phyloP scores from a whole-genome alignment of 2,888 invertebrate genomes.

The Ornithoptera priamus region DNA sequence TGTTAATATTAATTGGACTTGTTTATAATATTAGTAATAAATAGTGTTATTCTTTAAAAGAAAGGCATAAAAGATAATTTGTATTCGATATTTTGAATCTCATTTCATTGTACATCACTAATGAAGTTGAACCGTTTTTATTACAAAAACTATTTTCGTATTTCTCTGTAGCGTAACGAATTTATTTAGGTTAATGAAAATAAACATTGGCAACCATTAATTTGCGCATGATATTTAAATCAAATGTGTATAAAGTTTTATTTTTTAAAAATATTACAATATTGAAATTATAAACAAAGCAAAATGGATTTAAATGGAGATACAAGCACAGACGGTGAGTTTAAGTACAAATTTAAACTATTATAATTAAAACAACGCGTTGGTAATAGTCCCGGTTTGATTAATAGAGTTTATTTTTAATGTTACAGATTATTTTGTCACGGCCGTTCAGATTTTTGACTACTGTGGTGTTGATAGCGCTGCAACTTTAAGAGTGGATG shows the following conservation, averaged over 20 bases:
- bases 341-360: slow-evolving; percentile 36
- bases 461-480: slow-evolving; percentile 63
- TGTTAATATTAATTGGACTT: too few species aligned
- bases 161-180: slow-evolving; percentile 53
- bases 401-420: slow-evolving; percentile 36
- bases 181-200: slow-evolving; percentile 57
- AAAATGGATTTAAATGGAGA: slow-evolving; percentile 64
- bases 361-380: slow-evolving; percentile 59
- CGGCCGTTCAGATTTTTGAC: slow-evolving; percentile 71
- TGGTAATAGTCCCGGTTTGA: slow-evolving; percentile 53
- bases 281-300: slow-evolving; percentile 35
- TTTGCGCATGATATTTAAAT: slow-evolving; percentile 42
- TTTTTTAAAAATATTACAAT: slow-evolving; percentile 26
- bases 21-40: background rate
- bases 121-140: slow-evolving; percentile 50
- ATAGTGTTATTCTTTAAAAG: background rate
- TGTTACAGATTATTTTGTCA: slow-evolving; percentile 65
- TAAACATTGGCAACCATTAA: slow-evolving; percentile 55
- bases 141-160: slow-evolving; percentile 60
- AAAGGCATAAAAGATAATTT: background rate
- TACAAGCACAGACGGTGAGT: slow-evolving; percentile 61
- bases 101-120: slow-evolving; percentile 30
- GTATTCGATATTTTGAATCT: background rate
- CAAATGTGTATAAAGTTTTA: slow-evolving; percentile 35
- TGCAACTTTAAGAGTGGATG: slow-evolving; percentile 59